Evolutionary conservation across 2,797 vertebrate species (phyloP), one percentile per base, ranked within the genome.

Genomic region (Silurus lanzhouensis): DNA sequence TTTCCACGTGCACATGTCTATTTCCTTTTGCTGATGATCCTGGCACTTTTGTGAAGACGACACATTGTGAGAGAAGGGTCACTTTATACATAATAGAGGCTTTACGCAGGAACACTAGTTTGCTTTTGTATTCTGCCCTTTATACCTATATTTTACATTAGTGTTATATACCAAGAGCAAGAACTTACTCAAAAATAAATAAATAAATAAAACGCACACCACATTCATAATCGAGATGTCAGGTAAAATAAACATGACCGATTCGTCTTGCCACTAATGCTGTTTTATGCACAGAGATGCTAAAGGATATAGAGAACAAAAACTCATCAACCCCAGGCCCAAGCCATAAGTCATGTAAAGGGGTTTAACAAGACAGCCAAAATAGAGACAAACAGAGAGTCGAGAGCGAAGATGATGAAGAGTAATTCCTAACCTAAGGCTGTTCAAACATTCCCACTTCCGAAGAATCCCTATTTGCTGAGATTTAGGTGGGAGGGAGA

Each of bases 291-390:
- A n/a, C 76, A 2, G 75, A 80, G 84, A 81, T 85, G 67, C 84
- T 61, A 81, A 80, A 85, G 58, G 77, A 81, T 72, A 61, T 86
- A 86, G 77, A 88, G 74, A 85, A 85, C 87, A 90, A 88, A 89
- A 90, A 87, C 88, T 82, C 86, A 85, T 84, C 85, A 88, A 90
- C 86, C 88, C 66, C 86, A n/a, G 78, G 87, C 85, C 74, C 67
- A 72, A 87, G 86, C 79, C 77, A 84, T 89, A 90, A 92, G 88
- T 87, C 88, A 90, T 89, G 85, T 27, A 68, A 88, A 87, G 88
- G 82, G 88, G 83, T 78, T 72, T 86, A 87, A 90, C 79, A 76
- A 90, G 87, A 90, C 86, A 88, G 84, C 87, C 76, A 83, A 88
- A 87, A 89, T 75, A 83, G 84, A 90, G 89, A 81, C 63, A 72